A percentile compares a stretch with the other conserved stretches of the same genome.
phyloP scores from a whole-genome alignment of 2,797 vertebrate species.

The Sebastes nivosus region DNA sequence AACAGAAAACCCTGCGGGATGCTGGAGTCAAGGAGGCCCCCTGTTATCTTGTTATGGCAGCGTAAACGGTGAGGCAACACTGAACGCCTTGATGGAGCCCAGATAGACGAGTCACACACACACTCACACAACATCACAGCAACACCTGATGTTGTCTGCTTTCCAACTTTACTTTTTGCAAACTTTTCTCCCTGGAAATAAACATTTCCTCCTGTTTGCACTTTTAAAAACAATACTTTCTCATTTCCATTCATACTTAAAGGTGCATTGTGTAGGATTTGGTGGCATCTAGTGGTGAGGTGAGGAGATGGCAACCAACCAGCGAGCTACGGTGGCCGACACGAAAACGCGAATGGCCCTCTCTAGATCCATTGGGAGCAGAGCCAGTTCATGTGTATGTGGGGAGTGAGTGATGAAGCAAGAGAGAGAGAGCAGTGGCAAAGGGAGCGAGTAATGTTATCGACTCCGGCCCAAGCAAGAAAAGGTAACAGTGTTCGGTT shows the following conservation, averaged over 20 bases:
- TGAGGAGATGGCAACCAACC: too few species aligned
- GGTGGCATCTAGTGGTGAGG: too few species aligned
- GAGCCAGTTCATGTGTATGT: too few species aligned
- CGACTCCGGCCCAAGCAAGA: too few species aligned
- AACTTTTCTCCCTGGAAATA: conserved; percentile 55
- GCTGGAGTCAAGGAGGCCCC: conserved; percentile 71
- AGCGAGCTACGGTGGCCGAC: too few species aligned
- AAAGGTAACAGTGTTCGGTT: too few species aligned
- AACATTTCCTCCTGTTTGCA: conserved; percentile 33
- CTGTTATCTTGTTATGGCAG: conserved; percentile 79
- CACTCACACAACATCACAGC: conserved; percentile 52
- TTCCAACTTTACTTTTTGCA: conserved; percentile 56
- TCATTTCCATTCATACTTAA: not conserved
- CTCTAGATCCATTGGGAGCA: too few species aligned
- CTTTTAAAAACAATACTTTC: not conserved
- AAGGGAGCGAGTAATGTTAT: too few species aligned
- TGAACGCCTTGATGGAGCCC: conserved; percentile 73
- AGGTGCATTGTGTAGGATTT: not conserved
- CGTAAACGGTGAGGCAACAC: conserved; percentile 69
- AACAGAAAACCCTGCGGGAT: conserved; percentile 69
- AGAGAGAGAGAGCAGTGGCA: too few species aligned
- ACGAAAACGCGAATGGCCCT: too few species aligned
- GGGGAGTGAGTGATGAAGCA: too few species aligned
- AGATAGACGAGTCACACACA: conserved; percentile 67
- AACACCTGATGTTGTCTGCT: conserved; percentile 53